Evolutionary conservation across 1,140 invertebrate species (phyloP).

Genomic region (Pantala flavescens): DNA sequence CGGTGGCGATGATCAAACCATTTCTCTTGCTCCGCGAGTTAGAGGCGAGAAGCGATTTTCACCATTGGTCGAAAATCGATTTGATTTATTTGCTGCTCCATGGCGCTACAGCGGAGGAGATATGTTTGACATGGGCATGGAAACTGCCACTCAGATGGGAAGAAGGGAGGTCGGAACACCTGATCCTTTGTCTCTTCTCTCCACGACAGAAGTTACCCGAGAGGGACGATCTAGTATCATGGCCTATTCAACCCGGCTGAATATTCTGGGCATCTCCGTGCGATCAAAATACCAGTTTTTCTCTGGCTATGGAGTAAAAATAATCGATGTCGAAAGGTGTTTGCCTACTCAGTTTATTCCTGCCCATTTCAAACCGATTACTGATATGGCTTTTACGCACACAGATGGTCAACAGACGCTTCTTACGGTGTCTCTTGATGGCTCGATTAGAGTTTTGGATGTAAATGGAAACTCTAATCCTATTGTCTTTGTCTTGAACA

Average conservation of each 20-base stretch:
- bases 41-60: too few species aligned
- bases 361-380: slow-evolving; percentile 58
- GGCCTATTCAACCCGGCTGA: slow-evolving; percentile 48
- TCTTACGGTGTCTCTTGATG: slow-evolving; percentile 67
- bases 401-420: slow-evolving; percentile 45
- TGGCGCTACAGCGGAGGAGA: too few species aligned
- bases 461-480: slow-evolving; percentile 35
- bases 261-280: slow-evolving; percentile 57
- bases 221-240: slow-evolving; percentile 65
- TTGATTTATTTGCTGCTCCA: too few species aligned
- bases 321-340: slow-evolving; percentile 55
- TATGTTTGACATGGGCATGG: too few species aligned
- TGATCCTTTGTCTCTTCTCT: slow-evolving; percentile 36
- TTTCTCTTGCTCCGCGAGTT: too few species aligned
- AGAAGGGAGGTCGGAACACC: too few species aligned
- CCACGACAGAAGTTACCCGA: slow-evolving; percentile 50
- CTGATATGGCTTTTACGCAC: slow-evolving; percentile 65
- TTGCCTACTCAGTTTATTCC: slow-evolving; percentile 42
- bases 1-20: too few species aligned
- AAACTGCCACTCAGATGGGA: too few species aligned
- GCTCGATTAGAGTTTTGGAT: slow-evolving; percentile 60
- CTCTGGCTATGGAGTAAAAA: slow-evolving; percentile 65
- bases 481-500: slow-evolving; percentile 33
- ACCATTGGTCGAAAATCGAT: too few species aligned
- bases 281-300: slow-evolving; percentile 57